Evolutionary conservation across 2,888 invertebrate species (phyloP).

Genomic region (Sympetrum striolatum): DNA sequence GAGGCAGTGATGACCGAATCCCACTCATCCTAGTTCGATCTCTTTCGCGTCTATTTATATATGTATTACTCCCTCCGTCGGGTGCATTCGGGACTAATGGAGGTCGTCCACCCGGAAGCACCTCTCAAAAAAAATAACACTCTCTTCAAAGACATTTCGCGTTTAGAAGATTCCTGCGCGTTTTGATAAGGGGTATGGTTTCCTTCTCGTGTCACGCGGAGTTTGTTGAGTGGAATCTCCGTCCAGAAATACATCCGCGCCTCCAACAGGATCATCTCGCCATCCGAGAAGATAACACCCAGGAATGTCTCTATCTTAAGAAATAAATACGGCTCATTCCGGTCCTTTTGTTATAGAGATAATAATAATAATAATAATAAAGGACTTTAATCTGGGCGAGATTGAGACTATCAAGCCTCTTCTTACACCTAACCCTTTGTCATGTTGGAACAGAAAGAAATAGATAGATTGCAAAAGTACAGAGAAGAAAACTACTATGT

Average conservation of each 20-base stretch:
- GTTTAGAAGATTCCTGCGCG: not conserved
- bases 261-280: not conserved
- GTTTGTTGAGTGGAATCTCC: not conserved
- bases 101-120: not conserved
- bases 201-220: not conserved
- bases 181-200: not conserved
- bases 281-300: not conserved
- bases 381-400: too few relatives aligned
- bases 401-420: too few relatives aligned
- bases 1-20: constrained; percentile 18
- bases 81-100: not conserved
- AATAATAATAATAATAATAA: too few relatives aligned
- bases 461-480: too few relatives aligned
- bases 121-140: not conserved
- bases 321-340: not conserved
- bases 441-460: too few relatives aligned
- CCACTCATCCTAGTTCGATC: constrained; percentile 6
- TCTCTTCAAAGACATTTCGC: not conserved
- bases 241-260: not conserved
- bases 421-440: too few relatives aligned
- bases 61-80: not conserved
- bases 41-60: constrained; percentile 4
- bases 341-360: not conserved
- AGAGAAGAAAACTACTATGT: too few relatives aligned
- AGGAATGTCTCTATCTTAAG: not conserved